phyloP scores from a whole-genome alignment of 2,797 vertebrate genomes.

The Geotrypetes seraphini region DNA sequence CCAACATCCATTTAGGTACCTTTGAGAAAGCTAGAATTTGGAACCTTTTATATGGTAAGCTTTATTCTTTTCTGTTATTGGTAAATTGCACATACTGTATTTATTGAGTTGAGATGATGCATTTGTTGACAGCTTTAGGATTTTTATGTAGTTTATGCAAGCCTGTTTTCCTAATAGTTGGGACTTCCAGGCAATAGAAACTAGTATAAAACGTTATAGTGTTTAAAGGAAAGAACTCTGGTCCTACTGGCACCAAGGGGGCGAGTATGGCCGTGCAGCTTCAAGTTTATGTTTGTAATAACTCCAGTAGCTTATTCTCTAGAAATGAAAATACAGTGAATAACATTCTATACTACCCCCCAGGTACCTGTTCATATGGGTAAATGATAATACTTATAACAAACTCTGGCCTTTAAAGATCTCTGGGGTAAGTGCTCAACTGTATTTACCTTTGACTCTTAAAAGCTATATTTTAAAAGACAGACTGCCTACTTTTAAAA shows the following conservation, averaged over 20 bases:
- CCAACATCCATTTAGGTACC: neutral
- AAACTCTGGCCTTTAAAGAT: conserved; percentile 36
- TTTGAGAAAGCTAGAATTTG: conserved; percentile 5
- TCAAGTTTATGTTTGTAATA: conserved; percentile 33
- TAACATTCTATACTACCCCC: conserved; percentile 37
- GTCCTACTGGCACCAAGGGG: neutral
- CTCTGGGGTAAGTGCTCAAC: conserved; percentile 39
- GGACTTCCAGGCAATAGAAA: no score
- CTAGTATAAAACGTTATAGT: neutral
- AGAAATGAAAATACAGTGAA: conserved; percentile 21
- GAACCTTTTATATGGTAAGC: neutral
- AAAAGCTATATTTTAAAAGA: conserved; percentile 55
- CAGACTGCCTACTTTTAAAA: conserved; percentile 38
- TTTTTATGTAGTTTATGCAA: no score
- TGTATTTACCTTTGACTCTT: conserved; percentile 50
- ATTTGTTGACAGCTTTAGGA: no score
- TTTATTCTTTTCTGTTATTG: no score
- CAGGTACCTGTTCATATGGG: conserved; percentile 48
- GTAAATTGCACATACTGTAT: no score
- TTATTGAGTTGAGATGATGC: no score
- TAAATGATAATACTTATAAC: conserved; percentile 49
- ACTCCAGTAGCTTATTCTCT: conserved; percentile 28
- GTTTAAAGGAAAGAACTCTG: neutral
- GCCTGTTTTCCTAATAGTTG: no score
- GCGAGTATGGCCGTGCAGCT: conserved; percentile 14